phyloP scores from a whole-genome alignment of 2,888 invertebrate genomes.

The Ariolimax columbianus region DNA sequence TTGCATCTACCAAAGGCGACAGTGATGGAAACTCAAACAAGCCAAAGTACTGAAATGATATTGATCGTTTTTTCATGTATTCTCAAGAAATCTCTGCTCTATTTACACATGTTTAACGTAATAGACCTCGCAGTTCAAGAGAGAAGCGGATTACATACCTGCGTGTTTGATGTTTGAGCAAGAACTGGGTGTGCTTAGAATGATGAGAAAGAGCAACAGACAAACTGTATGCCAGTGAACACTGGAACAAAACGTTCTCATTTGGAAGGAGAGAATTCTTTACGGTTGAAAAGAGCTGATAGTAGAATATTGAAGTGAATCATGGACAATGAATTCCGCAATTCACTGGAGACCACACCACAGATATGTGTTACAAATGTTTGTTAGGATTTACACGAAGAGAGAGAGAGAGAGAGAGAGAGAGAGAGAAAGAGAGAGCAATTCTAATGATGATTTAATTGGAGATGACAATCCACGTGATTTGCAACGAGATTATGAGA shows the following conservation, averaged over 20 bases:
- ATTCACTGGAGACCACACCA: no score
- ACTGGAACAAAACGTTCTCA: not conserved
- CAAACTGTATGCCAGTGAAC: not conserved
- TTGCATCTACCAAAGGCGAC: not conserved
- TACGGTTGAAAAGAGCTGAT: no score
- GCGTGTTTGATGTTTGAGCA: constrained; percentile 1
- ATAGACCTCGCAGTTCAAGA: not conserved
- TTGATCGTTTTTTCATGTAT: constrained; percentile 28
- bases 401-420: no score
- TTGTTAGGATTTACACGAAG: no score
- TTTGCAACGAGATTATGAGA: no score
- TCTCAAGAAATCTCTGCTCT: not conserved
- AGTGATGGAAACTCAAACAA: constrained; percentile 14
- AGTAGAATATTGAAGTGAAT: no score
- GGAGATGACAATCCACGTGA: no score
- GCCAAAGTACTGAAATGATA: not conserved
- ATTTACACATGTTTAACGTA: constrained; percentile 18
- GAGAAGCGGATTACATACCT: not conserved
- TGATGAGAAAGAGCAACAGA: not conserved
- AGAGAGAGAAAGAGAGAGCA: no score
- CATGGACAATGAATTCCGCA: no score
- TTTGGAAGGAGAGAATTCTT: no score
- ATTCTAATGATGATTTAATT: no score
- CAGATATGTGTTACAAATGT: no score
- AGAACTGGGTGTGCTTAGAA: not conserved